Evolutionary conservation across 2,113 vertebrate genomes (phyloP).

Genomic region (Salvelinus sp.): DNA sequence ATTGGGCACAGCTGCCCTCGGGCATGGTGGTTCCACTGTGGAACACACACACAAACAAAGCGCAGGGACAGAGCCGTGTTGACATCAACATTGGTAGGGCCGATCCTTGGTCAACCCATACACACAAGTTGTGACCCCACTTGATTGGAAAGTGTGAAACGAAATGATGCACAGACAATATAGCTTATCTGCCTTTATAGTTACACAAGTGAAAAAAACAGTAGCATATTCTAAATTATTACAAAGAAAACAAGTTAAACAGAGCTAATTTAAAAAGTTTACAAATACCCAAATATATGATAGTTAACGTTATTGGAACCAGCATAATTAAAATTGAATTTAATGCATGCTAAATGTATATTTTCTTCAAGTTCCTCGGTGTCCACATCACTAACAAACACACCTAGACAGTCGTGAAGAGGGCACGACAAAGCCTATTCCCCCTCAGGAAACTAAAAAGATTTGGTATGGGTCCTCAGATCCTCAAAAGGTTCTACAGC

Average conservation of each 20-base stretch:
- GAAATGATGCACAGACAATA: slow-evolving; percentile 20
- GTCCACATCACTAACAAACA: too few species aligned
- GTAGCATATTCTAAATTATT: neutral
- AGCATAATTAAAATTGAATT: neutral
- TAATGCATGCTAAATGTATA: neutral
- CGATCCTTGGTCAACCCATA: slow-evolving; percentile 30
- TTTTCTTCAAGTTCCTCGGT: too few species aligned
- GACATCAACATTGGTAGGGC: slow-evolving; percentile 49
- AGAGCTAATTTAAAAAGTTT: neutral
- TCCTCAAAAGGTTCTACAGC: too few species aligned
- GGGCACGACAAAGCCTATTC: too few species aligned
- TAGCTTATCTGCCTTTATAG: neutral
- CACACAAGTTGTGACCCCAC: slow-evolving; percentile 58
- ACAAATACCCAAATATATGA: neutral
- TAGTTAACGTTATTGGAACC: neutral
- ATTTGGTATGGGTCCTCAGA: too few species aligned
- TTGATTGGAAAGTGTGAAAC: slow-evolving; percentile 57
- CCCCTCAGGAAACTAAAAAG: too few species aligned
- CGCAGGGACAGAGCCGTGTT: slow-evolving; percentile 52
- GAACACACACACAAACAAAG: neutral
- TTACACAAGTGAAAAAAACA: neutral
- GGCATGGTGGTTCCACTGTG: slow-evolving; percentile 31
- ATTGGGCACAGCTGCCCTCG: slow-evolving; percentile 63
- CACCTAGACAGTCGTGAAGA: too few species aligned
- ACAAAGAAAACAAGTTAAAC: neutral